These are phyloP conservation scores for Dendrolimus punctatus DNA, from an alignment of 1,140 invertebrate species.

Conservation along the genomic window DNA sequence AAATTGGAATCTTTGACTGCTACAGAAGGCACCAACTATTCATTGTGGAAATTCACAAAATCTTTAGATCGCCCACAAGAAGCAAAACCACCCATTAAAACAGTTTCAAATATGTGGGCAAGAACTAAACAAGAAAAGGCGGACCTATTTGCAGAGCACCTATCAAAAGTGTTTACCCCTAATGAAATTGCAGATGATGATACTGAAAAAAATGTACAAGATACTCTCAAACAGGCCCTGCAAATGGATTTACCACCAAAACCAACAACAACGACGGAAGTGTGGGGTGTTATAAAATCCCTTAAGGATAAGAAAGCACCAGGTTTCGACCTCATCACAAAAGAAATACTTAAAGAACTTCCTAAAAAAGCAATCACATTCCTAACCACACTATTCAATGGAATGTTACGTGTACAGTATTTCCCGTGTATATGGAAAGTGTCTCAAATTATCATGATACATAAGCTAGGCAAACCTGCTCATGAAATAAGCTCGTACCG, in stretches of 20 bases:
- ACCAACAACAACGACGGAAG: background rate
- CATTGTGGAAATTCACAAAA: conserved; percentile 10
- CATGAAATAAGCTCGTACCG: background rate
- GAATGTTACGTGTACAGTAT: background rate
- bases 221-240: conserved; percentile 1
- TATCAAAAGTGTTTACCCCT: conserved; percentile 9
- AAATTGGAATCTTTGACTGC: conserved; percentile 1
- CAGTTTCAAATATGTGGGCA: background rate
- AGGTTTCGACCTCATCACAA: conserved; percentile 5
- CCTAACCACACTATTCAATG: background rate
- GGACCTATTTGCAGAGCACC: conserved; percentile 7
- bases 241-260: conserved; percentile 6
- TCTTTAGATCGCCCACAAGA: conserved; percentile 4
- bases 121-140: conserved; percentile 7
- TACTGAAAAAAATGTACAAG: conserved; percentile 4
- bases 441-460: conserved; percentile 3
- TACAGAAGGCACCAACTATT: conserved; percentile 1
- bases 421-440: conserved; percentile 7
- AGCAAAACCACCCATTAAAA: conserved; percentile 3
- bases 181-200: conserved; percentile 8
- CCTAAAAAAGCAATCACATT: conserved; percentile 4
- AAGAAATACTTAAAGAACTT: conserved; percentile 1
- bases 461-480: conserved; percentile 2
- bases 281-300: background rate
- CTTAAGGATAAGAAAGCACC: conserved; percentile 7